Conservation (phyloP, 1,140 invertebrate species). For the Trichonephila clavipes region DNA sequence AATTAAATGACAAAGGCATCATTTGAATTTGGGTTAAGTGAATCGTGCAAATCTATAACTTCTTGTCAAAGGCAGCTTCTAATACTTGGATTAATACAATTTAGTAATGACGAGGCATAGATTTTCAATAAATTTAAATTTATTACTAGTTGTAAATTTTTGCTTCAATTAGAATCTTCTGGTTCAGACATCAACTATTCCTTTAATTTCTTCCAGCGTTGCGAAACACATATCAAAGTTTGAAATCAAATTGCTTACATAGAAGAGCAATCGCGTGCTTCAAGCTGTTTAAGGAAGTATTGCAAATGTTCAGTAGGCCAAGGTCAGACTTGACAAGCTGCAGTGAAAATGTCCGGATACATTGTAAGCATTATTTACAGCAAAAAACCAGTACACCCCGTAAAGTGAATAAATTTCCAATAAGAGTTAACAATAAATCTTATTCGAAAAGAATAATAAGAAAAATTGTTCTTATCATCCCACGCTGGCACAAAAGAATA, state of each 20-base stretch:
- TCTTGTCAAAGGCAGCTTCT: no score
- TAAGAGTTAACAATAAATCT: constrained; percentile 33
- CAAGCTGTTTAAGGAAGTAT: not conserved
- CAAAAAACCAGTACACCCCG: not conserved
- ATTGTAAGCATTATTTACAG: not conserved
- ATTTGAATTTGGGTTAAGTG: no score
- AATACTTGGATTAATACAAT: no score
- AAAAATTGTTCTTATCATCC: constrained; percentile 22
- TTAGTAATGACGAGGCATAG: no score
- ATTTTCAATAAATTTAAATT: no score
- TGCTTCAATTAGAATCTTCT: no score
- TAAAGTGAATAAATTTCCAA: constrained; percentile 26
- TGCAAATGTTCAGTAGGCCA: constrained; percentile 24
- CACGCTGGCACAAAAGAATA: constrained; percentile 24
- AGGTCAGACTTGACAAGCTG: constrained; percentile 4
- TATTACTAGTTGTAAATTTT: no score
- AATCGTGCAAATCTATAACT: no score
- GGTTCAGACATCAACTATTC: not conserved
- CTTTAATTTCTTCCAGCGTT: not conserved
- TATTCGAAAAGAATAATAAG: not conserved
- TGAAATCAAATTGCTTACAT: not conserved
- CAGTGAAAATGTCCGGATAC: constrained; percentile 45
- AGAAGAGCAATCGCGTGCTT: not conserved
- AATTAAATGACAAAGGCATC: no score
- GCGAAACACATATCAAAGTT: not conserved